Evolutionary conservation across 35 echinoderm and acorn worm species (phyloP).

Genomic region (Patiria miniata): DNA sequence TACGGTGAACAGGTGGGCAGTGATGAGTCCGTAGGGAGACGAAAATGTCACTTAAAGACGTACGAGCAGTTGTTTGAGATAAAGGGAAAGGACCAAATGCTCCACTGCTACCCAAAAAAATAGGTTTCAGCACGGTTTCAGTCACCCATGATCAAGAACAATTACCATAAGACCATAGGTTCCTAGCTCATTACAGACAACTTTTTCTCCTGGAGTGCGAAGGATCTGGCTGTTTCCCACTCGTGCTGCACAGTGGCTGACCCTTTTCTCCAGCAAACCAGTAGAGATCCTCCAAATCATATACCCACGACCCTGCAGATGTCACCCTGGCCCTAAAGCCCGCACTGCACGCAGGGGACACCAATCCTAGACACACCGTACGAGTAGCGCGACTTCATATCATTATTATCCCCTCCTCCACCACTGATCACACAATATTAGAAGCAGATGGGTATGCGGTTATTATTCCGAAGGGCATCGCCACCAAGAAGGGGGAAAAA

Average conservation of each 20-base stretch:
- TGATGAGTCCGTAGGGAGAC: no score
- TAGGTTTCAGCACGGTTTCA: no score
- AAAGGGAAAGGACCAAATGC: no score
- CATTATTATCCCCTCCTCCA: background rate
- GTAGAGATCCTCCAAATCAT: background rate
- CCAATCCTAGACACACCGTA: background rate
- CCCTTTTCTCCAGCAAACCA: background rate
- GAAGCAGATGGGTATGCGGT: conserved; percentile 17
- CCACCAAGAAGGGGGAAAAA: background rate
- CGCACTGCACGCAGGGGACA: conserved; percentile 1
- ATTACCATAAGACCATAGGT: no score
- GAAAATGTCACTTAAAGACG: no score
- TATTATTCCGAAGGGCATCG: conserved; percentile 17
- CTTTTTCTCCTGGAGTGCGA: no score
- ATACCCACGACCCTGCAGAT: conserved; percentile 1
- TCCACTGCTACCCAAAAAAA: no score
- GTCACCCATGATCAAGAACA: no score
- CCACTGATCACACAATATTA: conserved; percentile 14
- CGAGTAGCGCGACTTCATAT: background rate
- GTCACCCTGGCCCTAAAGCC: background rate
- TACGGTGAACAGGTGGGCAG: no score
- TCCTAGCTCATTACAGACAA: no score
- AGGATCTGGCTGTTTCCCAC: no score
- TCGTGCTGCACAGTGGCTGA: background rate
- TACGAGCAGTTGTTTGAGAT: no score